Conservation (phyloP, 2,797 vertebrate species). For the Ceryle rudis region DNA sequence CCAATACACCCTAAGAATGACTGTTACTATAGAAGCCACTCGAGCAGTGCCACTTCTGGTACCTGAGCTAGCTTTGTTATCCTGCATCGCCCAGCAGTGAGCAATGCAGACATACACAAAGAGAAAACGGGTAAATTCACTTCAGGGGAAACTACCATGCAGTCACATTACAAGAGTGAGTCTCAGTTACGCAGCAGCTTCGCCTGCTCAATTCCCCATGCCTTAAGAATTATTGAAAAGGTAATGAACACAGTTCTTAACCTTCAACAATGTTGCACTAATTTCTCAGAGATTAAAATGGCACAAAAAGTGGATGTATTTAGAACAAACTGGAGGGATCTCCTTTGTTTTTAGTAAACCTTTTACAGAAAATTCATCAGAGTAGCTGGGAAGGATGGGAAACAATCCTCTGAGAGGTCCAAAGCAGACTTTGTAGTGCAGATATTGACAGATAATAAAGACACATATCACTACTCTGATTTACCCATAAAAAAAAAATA, state of each 20-base stretch:
- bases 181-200: not conserved
- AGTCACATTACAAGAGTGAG: not conserved
- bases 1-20: not conserved
- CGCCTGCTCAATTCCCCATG: not conserved
- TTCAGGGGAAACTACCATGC: not conserved
- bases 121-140: not conserved
- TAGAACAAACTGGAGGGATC: not conserved
- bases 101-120: not conserved
- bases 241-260: not conserved
- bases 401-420: not conserved
- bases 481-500: not conserved
- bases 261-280: rapidly evolving
- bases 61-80: conserved; percentile 14
- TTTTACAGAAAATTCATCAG: not conserved
- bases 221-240: not conserved
- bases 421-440: not conserved
- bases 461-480: not conserved
- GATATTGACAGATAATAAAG: not conserved
- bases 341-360: not conserved
- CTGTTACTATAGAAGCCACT: not conserved
- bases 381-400: not conserved
- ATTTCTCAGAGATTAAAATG: not conserved
- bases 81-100: not conserved
- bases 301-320: not conserved
- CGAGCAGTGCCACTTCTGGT: conserved; percentile 18